phyloP scores from a whole-genome alignment of 2,888 invertebrate species.

The Tolmerus cingulatus region DNA sequence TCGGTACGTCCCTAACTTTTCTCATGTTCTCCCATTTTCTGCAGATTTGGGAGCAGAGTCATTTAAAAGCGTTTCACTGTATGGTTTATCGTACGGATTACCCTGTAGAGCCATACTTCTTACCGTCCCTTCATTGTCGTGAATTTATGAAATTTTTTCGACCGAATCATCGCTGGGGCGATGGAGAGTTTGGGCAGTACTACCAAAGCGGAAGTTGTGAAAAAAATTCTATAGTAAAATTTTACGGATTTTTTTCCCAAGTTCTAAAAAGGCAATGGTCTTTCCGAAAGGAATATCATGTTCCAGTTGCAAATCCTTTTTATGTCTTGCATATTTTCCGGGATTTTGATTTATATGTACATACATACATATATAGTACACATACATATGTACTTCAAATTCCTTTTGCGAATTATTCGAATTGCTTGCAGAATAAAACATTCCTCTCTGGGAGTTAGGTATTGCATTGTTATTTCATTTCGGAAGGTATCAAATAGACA shows the following conservation, averaged over 20 bases:
- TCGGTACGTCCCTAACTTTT: neutral
- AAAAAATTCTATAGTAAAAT: neutral
- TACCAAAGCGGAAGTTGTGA: neutral
- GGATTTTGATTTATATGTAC: neutral
- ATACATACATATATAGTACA: too few species aligned
- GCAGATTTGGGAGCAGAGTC: neutral
- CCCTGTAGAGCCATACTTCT: neutral
- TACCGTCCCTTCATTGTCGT: neutral
- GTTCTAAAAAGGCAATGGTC: neutral
- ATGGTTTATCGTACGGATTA: neutral
- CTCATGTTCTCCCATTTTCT: neutral
- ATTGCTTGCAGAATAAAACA: neutral
- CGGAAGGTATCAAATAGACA: neutral
- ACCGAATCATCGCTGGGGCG: neutral
- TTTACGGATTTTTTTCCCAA: neutral
- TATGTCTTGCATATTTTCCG: neutral
- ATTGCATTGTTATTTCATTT: neutral
- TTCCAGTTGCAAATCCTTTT: neutral
- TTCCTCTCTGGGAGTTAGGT: neutral
- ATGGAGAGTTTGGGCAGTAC: neutral
- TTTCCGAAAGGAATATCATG: neutral
- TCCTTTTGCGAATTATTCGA: neutral
- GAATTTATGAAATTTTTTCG: neutral
- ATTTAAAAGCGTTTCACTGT: neutral
- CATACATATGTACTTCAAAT: neutral